Percentiles rank a stretch among this genome's conserved stretches.
Conservation (phyloP, 2,797 vertebrate genomes). For the Platalea minor region DNA sequence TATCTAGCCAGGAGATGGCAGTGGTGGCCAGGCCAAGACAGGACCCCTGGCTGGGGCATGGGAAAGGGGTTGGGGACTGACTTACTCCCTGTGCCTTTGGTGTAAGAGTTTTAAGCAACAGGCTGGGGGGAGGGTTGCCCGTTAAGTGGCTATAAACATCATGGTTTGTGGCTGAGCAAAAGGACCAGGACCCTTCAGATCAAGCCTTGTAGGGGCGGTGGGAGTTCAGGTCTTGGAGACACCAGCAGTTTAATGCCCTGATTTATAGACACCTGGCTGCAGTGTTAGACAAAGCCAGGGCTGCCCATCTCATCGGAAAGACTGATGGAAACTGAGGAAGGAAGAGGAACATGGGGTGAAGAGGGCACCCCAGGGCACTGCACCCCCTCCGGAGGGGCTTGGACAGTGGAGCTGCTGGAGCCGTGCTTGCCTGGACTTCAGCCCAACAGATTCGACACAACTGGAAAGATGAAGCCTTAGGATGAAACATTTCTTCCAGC, state of each 20-base stretch:
- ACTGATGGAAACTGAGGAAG: neutral
- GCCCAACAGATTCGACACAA: rapidly evolving
- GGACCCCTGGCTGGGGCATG: neutral
- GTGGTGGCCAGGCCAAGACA: slow-evolving; percentile 40
- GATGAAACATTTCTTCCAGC: neutral
- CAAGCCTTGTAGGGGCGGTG: neutral
- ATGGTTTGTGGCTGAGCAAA: neutral
- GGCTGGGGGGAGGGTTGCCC: neutral
- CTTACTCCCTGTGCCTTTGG: neutral
- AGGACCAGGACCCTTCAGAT: neutral
- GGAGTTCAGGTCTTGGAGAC: neutral
- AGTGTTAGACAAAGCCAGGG: neutral
- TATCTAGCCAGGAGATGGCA: slow-evolving; percentile 61
- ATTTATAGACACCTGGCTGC: neutral
- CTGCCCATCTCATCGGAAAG: neutral
- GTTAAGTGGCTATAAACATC: neutral
- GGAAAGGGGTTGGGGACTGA: neutral
- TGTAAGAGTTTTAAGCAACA: neutral
- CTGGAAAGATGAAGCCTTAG: neutral
- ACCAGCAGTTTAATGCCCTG: neutral
- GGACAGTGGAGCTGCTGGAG: neutral
- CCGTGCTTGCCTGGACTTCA: rapidly evolving
- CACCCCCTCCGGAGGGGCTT: neutral
- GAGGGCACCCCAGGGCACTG: neutral
- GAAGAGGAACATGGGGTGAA: neutral